phyloP scores from a whole-genome alignment of 2,113 vertebrate genomes.

The Otolemur garnettii region DNA sequence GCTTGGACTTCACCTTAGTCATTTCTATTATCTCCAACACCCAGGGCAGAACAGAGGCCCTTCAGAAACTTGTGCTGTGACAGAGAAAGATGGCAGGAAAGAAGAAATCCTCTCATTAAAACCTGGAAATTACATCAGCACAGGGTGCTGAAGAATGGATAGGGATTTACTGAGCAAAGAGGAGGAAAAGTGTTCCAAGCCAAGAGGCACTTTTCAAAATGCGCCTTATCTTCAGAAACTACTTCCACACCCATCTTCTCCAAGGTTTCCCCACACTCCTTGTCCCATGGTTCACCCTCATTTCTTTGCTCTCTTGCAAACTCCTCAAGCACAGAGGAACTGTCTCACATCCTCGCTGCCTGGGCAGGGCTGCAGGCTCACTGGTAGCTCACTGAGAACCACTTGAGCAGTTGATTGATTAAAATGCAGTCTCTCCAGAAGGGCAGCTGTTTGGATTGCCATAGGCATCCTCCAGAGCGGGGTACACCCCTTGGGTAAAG shows the following conservation, averaged over 20 bases:
- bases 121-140: background rate
- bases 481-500: background rate
- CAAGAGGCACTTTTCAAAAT: background rate
- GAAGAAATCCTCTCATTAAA: slow-evolving; percentile 11
- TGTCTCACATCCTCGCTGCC: background rate
- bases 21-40: background rate
- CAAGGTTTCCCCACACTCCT: background rate
- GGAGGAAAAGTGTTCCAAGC: background rate
- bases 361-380: background rate
- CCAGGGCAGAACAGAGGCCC: background rate
- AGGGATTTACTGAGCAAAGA: background rate
- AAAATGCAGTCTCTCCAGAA: background rate
- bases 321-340: background rate
- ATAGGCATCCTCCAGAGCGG: background rate
- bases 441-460: background rate
- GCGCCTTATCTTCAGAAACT: background rate
- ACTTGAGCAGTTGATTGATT: background rate
- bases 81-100: background rate
- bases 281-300: background rate
- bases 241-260: background rate
- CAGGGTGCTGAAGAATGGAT: background rate
- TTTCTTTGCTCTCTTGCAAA: slow-evolving; percentile 37
- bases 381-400: background rate
- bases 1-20: background rate
- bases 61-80: background rate